A percentile compares a stretch with the other conserved stretches of the same genome.
Evolutionary conservation across 1,140 invertebrate genomes (phyloP).

Genomic region (Caenorhabditis tropicalis): DNA sequence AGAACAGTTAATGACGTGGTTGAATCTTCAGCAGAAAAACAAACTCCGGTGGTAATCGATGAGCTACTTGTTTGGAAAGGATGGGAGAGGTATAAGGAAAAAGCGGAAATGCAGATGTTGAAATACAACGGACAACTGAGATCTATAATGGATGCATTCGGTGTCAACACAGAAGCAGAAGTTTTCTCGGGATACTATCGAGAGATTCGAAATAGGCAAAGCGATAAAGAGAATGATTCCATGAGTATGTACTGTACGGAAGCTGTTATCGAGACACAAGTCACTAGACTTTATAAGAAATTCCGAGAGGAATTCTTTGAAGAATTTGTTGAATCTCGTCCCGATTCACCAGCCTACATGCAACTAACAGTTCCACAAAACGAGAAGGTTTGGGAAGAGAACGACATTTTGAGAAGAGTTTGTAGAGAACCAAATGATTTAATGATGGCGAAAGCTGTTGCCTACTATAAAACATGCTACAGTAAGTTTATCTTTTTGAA

Average conservation of each 20-base stretch:
- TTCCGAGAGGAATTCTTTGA: slow-evolving; percentile 26
- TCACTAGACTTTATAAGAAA: not conserved
- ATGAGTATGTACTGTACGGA: slow-evolving; percentile 6
- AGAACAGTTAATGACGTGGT: not conserved
- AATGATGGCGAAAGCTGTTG: not conserved
- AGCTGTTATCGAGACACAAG: not conserved
- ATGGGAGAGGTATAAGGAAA: slow-evolving; percentile 47
- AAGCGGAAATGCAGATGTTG: not conserved
- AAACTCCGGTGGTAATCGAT: slow-evolving; percentile 51
- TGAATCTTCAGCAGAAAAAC: slow-evolving; percentile 13
- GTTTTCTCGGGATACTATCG: slow-evolving; percentile 42
- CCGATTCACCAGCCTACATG: not conserved
- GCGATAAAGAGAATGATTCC: slow-evolving; percentile 36
- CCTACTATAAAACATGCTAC: not conserved
- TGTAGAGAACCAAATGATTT: not conserved
- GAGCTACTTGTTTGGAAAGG: slow-evolving; percentile 4
- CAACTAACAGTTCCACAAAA: not conserved
- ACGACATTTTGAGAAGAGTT: not conserved
- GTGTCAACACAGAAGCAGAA: slow-evolving; percentile 48
- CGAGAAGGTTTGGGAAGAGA: not conserved
- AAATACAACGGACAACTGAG: slow-evolving; percentile 49
- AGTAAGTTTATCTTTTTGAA: not conserved
- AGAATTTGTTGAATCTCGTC: not conserved
- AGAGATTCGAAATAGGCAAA: slow-evolving; percentile 26
- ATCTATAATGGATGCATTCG: slow-evolving; percentile 50